These are phyloP conservation scores for Polypedilum vanderplanki DNA, from an alignment of 1,140 invertebrate species.

Conservation along the genomic window DNA sequence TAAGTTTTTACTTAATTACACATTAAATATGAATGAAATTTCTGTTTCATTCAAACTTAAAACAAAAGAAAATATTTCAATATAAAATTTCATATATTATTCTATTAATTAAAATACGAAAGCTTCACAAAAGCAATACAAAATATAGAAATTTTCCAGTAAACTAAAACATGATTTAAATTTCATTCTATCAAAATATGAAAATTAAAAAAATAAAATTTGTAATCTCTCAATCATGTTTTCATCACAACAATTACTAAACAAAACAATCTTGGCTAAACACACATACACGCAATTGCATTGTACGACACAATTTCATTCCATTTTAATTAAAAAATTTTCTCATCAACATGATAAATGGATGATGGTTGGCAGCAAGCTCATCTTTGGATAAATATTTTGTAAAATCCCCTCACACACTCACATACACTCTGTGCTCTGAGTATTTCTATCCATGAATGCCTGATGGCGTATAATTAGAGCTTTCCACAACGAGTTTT, in stretches of 20 bases:
- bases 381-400: background rate
- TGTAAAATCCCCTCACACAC: slow-evolving; percentile 10
- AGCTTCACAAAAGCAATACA: too few species aligned
- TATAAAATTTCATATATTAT: too few species aligned
- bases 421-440: background rate
- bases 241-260: background rate
- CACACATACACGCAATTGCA: background rate
- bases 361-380: background rate
- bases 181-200: too few species aligned
- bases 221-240: background rate
- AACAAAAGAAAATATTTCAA: too few species aligned
- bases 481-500: background rate
- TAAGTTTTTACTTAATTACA: too few species aligned
- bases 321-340: slow-evolving; percentile 3
- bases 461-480: slow-evolving; percentile 16
- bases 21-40: too few species aligned
- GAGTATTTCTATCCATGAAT: background rate
- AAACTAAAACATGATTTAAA: too few species aligned
- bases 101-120: too few species aligned
- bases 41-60: too few species aligned
- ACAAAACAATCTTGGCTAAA: background rate
- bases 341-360: background rate
- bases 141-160: too few species aligned
- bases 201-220: too few species aligned
- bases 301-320: slow-evolving; percentile 4